Evolutionary conservation across 2,888 invertebrate species (phyloP).

Genomic region (Autographa pulchrina): DNA sequence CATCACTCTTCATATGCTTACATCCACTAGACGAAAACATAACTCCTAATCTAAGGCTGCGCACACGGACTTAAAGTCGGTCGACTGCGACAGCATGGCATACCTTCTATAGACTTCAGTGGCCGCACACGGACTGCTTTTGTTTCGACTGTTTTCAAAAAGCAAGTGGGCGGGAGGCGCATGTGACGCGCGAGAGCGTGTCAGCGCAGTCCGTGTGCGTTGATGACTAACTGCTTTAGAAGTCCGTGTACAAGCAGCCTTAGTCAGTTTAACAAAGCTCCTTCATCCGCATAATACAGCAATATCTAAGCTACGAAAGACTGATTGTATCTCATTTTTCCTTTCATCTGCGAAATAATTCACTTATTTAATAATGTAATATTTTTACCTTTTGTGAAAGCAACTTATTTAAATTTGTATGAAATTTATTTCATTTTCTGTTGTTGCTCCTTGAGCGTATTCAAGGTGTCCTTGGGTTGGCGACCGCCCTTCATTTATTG

Average conservation of each 20-base stretch:
- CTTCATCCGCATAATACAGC: slow-evolving; percentile 14
- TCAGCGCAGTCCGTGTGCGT: too few relatives aligned
- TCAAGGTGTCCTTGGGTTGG: neutral
- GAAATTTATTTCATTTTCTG: neutral
- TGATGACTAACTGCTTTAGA: too few relatives aligned
- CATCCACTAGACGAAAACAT: slow-evolving; percentile 6
- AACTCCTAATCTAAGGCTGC: neutral
- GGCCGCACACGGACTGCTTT: too few relatives aligned
- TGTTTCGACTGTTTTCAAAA: too few relatives aligned
- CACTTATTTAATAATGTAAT: slow-evolving; percentile 6
- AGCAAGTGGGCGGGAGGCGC: too few relatives aligned
- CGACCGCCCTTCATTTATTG: neutral
- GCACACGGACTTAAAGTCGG: neutral
- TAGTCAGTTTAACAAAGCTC: neutral
- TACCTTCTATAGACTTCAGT: too few relatives aligned
- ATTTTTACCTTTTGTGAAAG: neutral
- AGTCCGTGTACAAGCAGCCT: too few relatives aligned
- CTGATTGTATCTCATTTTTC: slow-evolving; percentile 17
- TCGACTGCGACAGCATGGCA: too few relatives aligned
- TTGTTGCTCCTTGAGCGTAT: neutral
- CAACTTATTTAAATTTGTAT: slow-evolving; percentile 5
- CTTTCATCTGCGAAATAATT: slow-evolving; percentile 3
- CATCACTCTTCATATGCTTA: slow-evolving; percentile 9
- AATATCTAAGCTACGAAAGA: slow-evolving; percentile 9
- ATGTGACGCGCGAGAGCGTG: too few relatives aligned